Evolutionary conservation across 1,140 invertebrate genomes (phyloP).

Genomic region (Cheumatopsyche charites): DNA sequence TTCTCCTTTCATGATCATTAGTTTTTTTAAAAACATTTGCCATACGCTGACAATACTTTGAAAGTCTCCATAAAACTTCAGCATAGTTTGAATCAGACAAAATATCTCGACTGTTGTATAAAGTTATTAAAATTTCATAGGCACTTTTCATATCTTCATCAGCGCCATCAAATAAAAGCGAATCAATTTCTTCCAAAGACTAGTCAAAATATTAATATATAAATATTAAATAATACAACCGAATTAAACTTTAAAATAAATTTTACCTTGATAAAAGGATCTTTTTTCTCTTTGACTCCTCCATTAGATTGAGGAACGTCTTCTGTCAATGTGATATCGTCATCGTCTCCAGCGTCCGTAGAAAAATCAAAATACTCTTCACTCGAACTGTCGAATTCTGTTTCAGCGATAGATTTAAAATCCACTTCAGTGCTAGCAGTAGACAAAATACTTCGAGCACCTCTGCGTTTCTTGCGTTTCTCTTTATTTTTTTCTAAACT

Average conservation of each 20-base stretch:
- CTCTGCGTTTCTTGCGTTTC: not conserved
- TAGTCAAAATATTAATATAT: not conserved
- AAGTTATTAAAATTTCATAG: constrained; percentile 17
- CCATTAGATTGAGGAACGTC: constrained; percentile 9
- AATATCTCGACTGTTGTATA: constrained; percentile 5
- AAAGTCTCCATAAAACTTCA: constrained; percentile 72
- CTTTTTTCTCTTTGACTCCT: not conserved
- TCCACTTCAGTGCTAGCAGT: constrained; percentile 25
- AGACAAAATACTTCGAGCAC: constrained; percentile 2
- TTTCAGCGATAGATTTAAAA: constrained; percentile 26
- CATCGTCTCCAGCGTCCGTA: not conserved
- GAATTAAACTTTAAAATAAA: not conserved
- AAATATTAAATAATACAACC: not conserved
- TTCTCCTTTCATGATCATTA: constrained; percentile 61
- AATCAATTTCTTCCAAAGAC: constrained; percentile 12
- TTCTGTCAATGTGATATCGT: constrained; percentile 34
- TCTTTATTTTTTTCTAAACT: constrained; percentile 22
- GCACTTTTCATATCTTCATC: constrained; percentile 29
- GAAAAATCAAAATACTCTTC: constrained; percentile 33
- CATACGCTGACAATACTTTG: constrained; percentile 68
- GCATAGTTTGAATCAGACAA: constrained; percentile 52
- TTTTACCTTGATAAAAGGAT: not conserved
- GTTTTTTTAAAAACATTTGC: constrained; percentile 51
- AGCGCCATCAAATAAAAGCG: constrained; percentile 3
- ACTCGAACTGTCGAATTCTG: constrained; percentile 11